These are phyloP conservation scores for Trissolcus brochymenae DNA, from an alignment of 2,888 invertebrate genomes.

Conservation along the genomic window DNA sequence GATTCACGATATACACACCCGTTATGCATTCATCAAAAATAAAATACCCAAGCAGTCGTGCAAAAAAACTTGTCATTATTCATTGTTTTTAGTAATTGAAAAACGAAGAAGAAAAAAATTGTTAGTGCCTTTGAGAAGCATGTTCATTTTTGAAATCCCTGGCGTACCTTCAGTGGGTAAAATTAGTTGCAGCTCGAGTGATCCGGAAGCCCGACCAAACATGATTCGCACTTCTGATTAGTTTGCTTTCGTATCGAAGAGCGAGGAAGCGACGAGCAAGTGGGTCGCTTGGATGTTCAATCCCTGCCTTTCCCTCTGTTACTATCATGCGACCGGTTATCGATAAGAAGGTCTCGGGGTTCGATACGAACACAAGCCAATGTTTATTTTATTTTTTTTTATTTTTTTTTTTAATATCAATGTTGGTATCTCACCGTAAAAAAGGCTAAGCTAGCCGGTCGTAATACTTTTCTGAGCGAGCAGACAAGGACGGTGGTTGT, in stretches of 20 bases:
- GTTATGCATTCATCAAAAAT: conserved; percentile 42
- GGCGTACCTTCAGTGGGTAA: conserved; percentile 59
- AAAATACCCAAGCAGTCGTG: conserved; percentile 53
- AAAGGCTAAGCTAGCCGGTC: conserved; percentile 69
- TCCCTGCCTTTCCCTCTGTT: conserved; percentile 37
- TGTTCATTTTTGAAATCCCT: conserved; percentile 40
- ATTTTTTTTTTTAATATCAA: conserved; percentile 28
- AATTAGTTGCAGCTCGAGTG: conserved; percentile 48
- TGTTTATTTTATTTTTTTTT: too few relatives aligned
- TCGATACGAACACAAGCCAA: conserved; percentile 46
- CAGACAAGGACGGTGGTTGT: conserved; percentile 63
- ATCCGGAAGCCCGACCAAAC: conserved; percentile 38
- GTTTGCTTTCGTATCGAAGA: conserved; percentile 47
- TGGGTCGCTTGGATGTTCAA: not conserved
- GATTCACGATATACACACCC: conserved; percentile 47
- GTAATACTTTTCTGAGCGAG: conserved; percentile 65
- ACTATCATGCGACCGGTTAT: conserved; percentile 11
- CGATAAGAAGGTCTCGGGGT: conserved; percentile 14
- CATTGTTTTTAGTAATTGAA: not conserved
- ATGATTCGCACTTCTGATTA: conserved; percentile 27
- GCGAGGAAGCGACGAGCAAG: not conserved
- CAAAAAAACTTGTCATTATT: conserved; percentile 46
- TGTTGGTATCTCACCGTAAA: conserved; percentile 70
- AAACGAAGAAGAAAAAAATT: too few relatives aligned
- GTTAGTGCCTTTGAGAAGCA: too few relatives aligned